Base-by-base conservation (phyloP, 1,140 invertebrate species). In the Drusus annulatus region DNA sequence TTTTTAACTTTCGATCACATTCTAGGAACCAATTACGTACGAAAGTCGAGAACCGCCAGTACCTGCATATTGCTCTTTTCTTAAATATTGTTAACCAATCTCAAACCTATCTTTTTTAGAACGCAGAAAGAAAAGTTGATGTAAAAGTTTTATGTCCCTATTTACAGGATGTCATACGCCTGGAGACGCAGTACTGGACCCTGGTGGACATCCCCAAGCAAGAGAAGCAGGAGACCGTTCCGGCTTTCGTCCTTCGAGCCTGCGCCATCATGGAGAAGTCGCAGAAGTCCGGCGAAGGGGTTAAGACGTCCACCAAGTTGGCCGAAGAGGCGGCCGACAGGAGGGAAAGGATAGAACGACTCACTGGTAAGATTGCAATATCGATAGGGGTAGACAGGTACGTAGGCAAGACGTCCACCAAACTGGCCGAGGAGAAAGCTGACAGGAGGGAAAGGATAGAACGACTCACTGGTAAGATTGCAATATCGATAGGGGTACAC, bases 101-200 rank as follows among this genome's bases (percentile, higher is more conserved):
- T n/a, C n/a, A n/a, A n/a, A n/a, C n/a, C n/a, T n/a, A n/a, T n/a
- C n/a, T n/a, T n/a, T n/a, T n/a, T n/a, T n/a, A n/a, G n/a, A n/a
- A 7, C 31, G 8, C 8, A 7, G 31, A 7, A 8, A 7, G 31
- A 36, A n/a, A n/a, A 7, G 31, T 36, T 8, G 8, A 28, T 28
- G 25, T 13, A 45, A 45, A 45, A 45, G 0, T 13, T 45, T 45
- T 45, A 1, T 45, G 8, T 45, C 8, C 5, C 36, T 60, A 16
- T 23, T 90, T 91, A 62, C 86, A 97, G 95, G 96, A 97, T 85
- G 96, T 98, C 13, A 96, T 97, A 81, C 94, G 96, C 80, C 89
- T 98, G 85, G 97, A 98, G 89, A 96, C 96, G 1, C 96, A 98
- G 86, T 97, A 98, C 88, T 98, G 97, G 96, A 95, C 95, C 0